Base-by-base conservation (phyloP, 2,888 invertebrate species). In the Polymixis lichenea region DNA sequence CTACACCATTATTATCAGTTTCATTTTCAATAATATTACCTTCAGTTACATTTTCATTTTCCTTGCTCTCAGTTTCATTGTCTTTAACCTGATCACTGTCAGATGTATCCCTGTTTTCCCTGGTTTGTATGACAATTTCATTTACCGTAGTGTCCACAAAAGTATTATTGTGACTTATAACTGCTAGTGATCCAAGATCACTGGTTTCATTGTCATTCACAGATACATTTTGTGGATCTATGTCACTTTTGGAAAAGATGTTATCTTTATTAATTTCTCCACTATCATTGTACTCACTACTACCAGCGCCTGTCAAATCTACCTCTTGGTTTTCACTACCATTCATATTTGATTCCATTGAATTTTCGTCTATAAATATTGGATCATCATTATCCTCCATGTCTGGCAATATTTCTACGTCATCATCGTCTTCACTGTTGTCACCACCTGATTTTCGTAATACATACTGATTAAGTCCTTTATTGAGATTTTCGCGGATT, bases 401-500 rank as follows among this genome's bases (percentile, higher is more conserved):
- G 76, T 95, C 92, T 6, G 94, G 93, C 76, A 96, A 91, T 87
- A 96, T 95, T 90, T 95, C 95, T 61, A 94, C 94, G 82, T 96
- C 95, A 85, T 95, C 92, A 89, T 95, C 92, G 85, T 94, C 94
- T 51, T 91, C 90, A 78, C 90, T 89, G 56, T 73, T 72, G 13
- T 78, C 78, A 61, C 82, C 84, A 38, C 84, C 87, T 1, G 83
- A 81, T 88, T 96, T 96, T 74, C 93, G 96, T 67, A 91, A 88
- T 55, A 97, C 85, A 89, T 97, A 97, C 62, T 94, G 91, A 86
- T 97, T 97, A 77, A 97, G 95, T 68, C 97, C 97, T 62, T 95
- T 95, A 84, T 96, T 95, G 19, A 97, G 91, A 90, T 96, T 97
- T 69, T 97, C 97, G 66, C 97, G 92, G 51, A 97, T 96, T 90